A percentile compares a stretch with the other conserved stretches of the same genome.
Evolutionary conservation across 2,113 vertebrate species (phyloP).

Genomic region (Phalacrocorax brasilianus): DNA sequence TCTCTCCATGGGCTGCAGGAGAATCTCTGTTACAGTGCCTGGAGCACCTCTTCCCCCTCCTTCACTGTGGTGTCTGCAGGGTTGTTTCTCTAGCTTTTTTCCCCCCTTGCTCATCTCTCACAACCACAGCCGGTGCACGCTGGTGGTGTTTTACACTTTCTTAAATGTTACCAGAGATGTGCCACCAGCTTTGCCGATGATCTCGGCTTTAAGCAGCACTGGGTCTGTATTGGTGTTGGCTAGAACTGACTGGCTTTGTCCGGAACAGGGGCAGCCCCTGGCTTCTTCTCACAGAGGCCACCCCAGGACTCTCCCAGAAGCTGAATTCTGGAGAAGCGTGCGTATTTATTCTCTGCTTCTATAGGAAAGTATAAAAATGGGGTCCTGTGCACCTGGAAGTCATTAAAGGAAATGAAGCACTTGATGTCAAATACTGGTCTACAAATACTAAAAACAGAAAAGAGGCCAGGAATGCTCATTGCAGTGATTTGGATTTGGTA

Average conservation of each 20-base stretch:
- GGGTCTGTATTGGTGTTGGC: not conserved
- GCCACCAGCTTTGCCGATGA: not conserved
- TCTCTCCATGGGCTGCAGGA: not conserved
- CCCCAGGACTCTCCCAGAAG: not conserved
- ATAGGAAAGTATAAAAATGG: not conserved
- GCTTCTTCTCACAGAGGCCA: not conserved
- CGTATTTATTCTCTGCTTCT: not conserved
- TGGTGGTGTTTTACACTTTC: not conserved
- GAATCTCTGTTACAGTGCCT: not conserved
- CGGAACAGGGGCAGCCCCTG: not conserved
- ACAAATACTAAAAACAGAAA: not conserved
- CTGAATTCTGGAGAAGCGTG: not conserved
- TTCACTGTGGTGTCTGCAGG: not conserved
- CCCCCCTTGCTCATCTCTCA: accelerated
- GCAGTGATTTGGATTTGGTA: not conserved
- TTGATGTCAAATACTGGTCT: not conserved
- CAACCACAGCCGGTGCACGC: accelerated
- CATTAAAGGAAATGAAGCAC: not conserved
- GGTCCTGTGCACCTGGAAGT: not conserved
- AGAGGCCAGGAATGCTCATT: accelerated
- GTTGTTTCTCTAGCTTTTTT: not conserved
- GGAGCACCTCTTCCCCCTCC: not conserved
- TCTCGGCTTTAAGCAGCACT: not conserved
- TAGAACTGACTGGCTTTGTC: not conserved
- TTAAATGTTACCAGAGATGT: not conserved